phyloP scores from a whole-genome alignment of 1,140 invertebrate species.

The silkworm (Bombyx mori) region ASM3026992v2 NC_085129.1:5847001-5847500 shows the following conservation, averaged over 20 bases:
- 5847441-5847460: too few relatives aligned
- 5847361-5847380: too few relatives aligned
- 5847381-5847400: too few relatives aligned
- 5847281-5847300: slow-evolving; percentile 49
- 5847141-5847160: slow-evolving; percentile 58
- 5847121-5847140: slow-evolving; percentile 49
- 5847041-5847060: neutral
- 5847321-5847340: slow-evolving; percentile 33
- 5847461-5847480: too few relatives aligned
- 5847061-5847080: slow-evolving; percentile 23
- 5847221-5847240: slow-evolving; percentile 66
- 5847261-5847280: slow-evolving; percentile 51
- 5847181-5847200: slow-evolving; percentile 49
- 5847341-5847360: neutral
- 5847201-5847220: slow-evolving; percentile 44
- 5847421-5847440: too few relatives aligned
- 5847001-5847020: neutral
- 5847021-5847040: neutral
- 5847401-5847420: too few relatives aligned
- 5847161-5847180: slow-evolving; percentile 55
- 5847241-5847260: slow-evolving; percentile 68
- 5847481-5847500: too few relatives aligned
- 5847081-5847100: slow-evolving; percentile 61
- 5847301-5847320: slow-evolving; percentile 50
- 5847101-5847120: slow-evolving; percentile 45